Evolutionary conservation across 2,797 vertebrate species (phyloP).

Genomic region (Heteromormyrus szaboi): DNA sequence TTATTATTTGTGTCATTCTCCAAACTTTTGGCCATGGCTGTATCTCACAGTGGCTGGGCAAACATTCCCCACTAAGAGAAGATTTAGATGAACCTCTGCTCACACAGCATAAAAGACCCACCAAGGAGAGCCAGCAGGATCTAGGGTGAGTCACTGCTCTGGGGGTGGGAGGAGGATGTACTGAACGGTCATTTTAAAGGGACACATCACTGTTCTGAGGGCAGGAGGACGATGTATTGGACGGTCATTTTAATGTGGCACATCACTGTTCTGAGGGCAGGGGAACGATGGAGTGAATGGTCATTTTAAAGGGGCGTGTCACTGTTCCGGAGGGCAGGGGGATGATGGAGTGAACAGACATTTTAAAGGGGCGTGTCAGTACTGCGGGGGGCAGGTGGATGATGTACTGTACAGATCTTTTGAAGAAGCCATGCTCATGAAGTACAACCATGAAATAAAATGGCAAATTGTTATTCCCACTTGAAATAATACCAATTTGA

Average conservation of each 20-base stretch:
- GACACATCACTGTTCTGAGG: not conserved
- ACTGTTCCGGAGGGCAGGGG: not conserved
- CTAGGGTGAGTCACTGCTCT: not conserved
- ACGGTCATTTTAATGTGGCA: no score
- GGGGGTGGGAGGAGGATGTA: not conserved
- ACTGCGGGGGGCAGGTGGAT: no score
- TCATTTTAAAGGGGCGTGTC: not conserved
- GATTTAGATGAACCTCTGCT: conserved; percentile 13
- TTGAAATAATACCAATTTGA: not conserved
- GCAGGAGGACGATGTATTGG: not conserved
- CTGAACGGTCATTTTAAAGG: not conserved
- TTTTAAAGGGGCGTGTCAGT: not conserved
- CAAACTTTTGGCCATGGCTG: not conserved
- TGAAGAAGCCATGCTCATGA: not conserved
- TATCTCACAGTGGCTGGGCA: not conserved
- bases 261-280: no score
- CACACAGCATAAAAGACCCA: not conserved
- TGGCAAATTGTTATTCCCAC: not conserved
- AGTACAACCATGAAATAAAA: not conserved
- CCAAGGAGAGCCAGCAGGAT: not conserved
- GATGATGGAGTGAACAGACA: not conserved
- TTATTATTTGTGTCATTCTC: not conserved
- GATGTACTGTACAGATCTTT: not conserved
- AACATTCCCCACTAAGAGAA: conserved; percentile 13
- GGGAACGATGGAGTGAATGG: not conserved